Conservation (phyloP, 2,113 vertebrate species). For the Antigone vipio region DNA sequence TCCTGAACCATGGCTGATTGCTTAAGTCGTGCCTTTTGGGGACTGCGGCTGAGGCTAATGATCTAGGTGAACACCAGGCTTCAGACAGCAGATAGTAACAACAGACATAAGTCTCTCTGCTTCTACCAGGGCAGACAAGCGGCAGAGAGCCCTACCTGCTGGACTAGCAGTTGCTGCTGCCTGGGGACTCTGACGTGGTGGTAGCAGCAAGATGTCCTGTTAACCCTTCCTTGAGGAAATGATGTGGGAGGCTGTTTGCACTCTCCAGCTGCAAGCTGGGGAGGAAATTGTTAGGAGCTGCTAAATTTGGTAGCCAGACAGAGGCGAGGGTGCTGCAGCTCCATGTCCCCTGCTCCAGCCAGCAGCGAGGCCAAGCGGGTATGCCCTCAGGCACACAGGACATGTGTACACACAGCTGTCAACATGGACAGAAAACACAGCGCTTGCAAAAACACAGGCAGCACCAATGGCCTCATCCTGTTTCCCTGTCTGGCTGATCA, state of each 20-base stretch:
- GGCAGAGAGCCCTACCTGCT: background rate
- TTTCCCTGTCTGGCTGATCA: background rate
- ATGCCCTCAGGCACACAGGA: too few species aligned
- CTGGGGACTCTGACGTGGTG: background rate
- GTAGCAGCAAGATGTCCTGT: background rate
- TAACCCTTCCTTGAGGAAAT: background rate
- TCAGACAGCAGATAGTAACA: background rate
- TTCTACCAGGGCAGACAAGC: background rate
- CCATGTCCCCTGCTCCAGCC: background rate
- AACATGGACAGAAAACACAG: background rate
- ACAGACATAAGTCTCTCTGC: background rate
- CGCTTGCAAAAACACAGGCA: accelerated
- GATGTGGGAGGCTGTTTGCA: background rate
- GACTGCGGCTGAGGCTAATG: background rate
- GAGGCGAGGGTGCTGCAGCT: background rate
- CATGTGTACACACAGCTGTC: accelerated
- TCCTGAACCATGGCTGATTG: background rate
- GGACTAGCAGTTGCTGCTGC: background rate
- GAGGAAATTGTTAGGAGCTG: background rate
- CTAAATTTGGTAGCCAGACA: background rate
- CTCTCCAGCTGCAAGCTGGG: background rate
- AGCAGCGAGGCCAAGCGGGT: background rate
- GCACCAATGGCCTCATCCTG: background rate
- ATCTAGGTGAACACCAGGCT: background rate
- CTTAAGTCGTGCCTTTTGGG: background rate